Percentiles rank a stretch among this genome's conserved stretches.
These are phyloP conservation scores for Acleris laterana DNA, from an alignment of 2,888 invertebrate species.

Conservation along the genomic window DNA sequence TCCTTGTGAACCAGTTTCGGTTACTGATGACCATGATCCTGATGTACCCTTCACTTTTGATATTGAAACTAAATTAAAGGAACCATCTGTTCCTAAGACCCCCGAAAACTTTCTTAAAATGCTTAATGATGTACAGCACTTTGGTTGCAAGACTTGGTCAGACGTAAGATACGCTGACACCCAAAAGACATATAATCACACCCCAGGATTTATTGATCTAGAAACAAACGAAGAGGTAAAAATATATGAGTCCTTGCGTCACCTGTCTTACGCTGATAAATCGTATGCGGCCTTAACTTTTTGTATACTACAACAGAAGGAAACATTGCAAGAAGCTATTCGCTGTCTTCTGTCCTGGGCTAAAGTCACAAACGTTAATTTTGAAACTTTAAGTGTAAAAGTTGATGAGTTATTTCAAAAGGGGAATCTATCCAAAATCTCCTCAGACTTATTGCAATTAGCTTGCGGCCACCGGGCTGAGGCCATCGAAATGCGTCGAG, in stretches of 20 bases:
- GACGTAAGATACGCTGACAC: conserved; percentile 39
- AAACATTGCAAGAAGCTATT: too few species aligned
- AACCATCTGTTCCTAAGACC: conserved; percentile 16
- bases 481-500: conserved; percentile 20
- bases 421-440: too few species aligned
- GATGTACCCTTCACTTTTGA: conserved; percentile 31
- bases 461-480: too few species aligned
- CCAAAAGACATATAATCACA: conserved; percentile 37
- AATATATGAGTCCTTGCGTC: conserved; percentile 31
- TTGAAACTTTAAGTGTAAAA: too few species aligned
- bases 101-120: conserved; percentile 34
- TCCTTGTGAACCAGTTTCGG: neutral
- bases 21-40: neutral
- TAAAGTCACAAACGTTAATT: too few species aligned
- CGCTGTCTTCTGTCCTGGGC: too few species aligned
- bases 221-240: conserved; percentile 36
- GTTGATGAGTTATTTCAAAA: too few species aligned
- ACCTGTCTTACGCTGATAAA: too few species aligned
- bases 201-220: conserved; percentile 33
- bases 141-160: conserved; percentile 30
- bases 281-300: too few species aligned
- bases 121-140: conserved; percentile 31
- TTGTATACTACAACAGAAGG: too few species aligned
- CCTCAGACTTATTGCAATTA: too few species aligned
- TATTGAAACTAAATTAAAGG: conserved; percentile 37